Conservation (phyloP, 2,113 vertebrate genomes). For the Sphyrna mokarran region DNA sequence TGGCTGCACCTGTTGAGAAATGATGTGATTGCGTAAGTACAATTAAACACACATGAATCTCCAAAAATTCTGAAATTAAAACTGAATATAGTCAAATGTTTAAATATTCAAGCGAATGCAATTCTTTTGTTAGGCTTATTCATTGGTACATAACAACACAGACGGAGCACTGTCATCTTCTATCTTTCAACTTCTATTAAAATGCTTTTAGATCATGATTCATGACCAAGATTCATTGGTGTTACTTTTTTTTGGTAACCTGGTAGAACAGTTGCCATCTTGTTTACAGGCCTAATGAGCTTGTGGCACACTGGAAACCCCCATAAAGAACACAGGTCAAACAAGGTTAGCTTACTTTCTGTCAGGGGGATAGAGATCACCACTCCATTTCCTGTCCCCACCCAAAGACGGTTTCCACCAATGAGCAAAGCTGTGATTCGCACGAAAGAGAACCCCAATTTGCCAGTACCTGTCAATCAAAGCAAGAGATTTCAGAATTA, state of each 20-base stretch:
- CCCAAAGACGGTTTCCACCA: slow-evolving; percentile 92
- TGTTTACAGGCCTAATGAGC: background rate
- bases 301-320: background rate
- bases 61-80: background rate
- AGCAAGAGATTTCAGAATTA: background rate
- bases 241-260: background rate
- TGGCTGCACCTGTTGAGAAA: background rate
- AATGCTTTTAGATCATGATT: background rate
- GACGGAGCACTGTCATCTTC: background rate
- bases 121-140: background rate
- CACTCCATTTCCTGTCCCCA: slow-evolving; percentile 92
- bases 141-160: background rate
- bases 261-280: background rate
- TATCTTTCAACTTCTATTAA: background rate
- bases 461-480: slow-evolving; percentile 76
- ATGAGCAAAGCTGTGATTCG: slow-evolving; percentile 94
- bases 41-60: background rate
- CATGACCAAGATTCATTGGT: background rate
- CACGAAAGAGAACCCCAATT: slow-evolving; percentile 96
- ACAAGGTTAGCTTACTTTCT: slow-evolving; percentile 72
- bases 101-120: background rate
- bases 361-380: slow-evolving; percentile 97
- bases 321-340: background rate
- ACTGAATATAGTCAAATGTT: background rate
- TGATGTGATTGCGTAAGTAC: background rate